Conservation (phyloP, 2,797 vertebrate species). For the Gymnopithys bicolor region DNA sequence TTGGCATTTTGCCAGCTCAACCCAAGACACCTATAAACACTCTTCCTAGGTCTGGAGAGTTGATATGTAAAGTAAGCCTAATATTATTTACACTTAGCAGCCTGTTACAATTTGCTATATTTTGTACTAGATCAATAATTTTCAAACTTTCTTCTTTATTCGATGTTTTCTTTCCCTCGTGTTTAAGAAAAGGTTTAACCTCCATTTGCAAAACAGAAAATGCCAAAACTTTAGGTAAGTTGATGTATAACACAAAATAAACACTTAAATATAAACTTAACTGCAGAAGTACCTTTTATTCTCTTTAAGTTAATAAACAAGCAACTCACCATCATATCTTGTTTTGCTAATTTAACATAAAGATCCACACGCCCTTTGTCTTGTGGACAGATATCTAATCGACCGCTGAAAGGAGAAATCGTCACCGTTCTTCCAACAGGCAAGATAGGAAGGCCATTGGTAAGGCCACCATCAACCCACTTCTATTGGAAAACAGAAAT, state of each 20-base stretch:
- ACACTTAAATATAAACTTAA: neutral
- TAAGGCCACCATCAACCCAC: constrained; percentile 91
- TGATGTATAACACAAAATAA: neutral
- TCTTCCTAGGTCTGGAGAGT: neutral
- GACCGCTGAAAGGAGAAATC: constrained; percentile 88
- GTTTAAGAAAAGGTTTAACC: neutral
- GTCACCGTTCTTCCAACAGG: constrained; percentile 87
- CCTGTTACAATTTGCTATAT: neutral
- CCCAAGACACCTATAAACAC: neutral
- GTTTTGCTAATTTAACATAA: constrained; percentile 82
- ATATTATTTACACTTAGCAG: neutral
- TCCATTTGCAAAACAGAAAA: neutral
- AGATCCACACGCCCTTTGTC: constrained; percentile 75
- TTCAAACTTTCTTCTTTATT: neutral
- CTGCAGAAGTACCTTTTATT: neutral
- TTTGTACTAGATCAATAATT: neutral
- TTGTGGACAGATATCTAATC: constrained; percentile 84
- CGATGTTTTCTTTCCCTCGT: neutral
- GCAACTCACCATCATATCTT: constrained; percentile 83
- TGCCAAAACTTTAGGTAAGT: neutral
- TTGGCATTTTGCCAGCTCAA: too few species aligned
- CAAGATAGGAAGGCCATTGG: constrained; percentile 87
- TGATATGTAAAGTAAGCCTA: neutral
- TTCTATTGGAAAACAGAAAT: constrained; percentile 73
- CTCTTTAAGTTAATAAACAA: neutral